Conservation (phyloP, 2,888 invertebrate species). For the Drosophila silvestris region DNA sequence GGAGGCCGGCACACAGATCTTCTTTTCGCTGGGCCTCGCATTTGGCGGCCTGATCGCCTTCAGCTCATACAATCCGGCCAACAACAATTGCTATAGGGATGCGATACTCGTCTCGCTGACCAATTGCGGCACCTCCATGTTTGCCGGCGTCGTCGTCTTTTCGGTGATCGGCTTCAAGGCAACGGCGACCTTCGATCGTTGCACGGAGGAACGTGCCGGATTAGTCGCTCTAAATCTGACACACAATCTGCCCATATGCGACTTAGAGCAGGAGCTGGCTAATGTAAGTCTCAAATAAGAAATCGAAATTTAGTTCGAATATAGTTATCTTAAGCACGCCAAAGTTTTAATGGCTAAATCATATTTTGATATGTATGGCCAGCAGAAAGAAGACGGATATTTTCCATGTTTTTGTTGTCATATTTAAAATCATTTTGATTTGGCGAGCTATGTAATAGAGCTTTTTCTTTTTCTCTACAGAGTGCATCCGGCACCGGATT, state of each 20-base stretch:
- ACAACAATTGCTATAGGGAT: conserved; percentile 98
- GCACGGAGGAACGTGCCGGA: conserved; percentile 85
- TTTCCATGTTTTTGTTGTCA: background rate
- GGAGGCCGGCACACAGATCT: conserved; percentile 98
- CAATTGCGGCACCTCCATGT: conserved; percentile 98
- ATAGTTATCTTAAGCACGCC: background rate
- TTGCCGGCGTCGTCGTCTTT: conserved; percentile 98
- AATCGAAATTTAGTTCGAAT: background rate
- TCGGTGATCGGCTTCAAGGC: conserved; percentile 96
- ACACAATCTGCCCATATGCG: conserved; percentile 90
- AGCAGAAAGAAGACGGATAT: background rate
- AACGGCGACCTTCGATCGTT: conserved; percentile 84
- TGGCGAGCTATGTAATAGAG: background rate
- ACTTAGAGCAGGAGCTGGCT: conserved; percentile 93
- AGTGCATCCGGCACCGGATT: conserved; percentile 98
- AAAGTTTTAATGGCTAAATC: background rate
- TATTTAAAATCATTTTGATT: background rate
- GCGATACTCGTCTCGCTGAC: conserved; percentile 96
- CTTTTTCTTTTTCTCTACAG: conserved; percentile 85
- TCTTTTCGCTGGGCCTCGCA: conserved; percentile 97
- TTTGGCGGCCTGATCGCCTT: conserved; percentile 98
- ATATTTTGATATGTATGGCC: background rate
- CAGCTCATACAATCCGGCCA: conserved; percentile 96
- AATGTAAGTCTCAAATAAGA: conserved; percentile 89
- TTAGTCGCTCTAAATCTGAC: conserved; percentile 88